Base-by-base conservation (phyloP, 2,113 vertebrate genomes). In the Entosphenus tridentatus region DNA sequence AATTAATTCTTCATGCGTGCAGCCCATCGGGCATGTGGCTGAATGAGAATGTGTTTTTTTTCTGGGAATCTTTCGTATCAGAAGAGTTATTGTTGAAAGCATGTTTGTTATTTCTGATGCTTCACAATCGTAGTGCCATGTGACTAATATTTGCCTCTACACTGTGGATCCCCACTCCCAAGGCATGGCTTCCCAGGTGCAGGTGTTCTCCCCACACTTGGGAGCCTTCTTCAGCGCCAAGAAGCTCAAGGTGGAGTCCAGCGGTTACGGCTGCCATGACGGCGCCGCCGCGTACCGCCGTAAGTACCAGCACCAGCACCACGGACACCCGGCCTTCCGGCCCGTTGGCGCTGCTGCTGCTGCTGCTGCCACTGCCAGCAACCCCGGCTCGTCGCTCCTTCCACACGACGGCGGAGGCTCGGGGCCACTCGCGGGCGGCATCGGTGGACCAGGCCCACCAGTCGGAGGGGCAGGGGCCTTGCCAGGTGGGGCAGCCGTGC, bases 151-250 rank as follows among this genome's bases (percentile, higher is more conserved):
- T 39, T 39, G 39, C 39, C 62, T 65, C 62, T 65, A 1, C 21
- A 9, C 21, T 65, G 10, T 11, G n/a, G n/a, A 16, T 21, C 9
- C 62, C 62, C 62, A 65, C 69, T 70, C 56, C n/a, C 11, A 74
- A 95, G 89, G 82, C 80, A 97, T 97, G 92, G 83, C 92, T 77
- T 92, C 89, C 75, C 88, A 95, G 83, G 80, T 91, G 76, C 89
- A 95, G 81, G 87, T 86, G 73, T 97, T 95, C 80, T 93, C 91
- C 77, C 91, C 92, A 69, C 88, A 89, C 77, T 89, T 88, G 70
- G 96, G 89, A 80, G 91, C 86, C 83, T 89, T 89, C 78, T 88
- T 84, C 73, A 90, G 86, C 73, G 86, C 87, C 39, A 97, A 97
- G 84, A 91, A 95, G 81, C 83, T 95, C 72, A 97, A 97, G 81